phyloP scores from a whole-genome alignment of 2,113 vertebrate genomes.

The Cebus imitator region DNA sequence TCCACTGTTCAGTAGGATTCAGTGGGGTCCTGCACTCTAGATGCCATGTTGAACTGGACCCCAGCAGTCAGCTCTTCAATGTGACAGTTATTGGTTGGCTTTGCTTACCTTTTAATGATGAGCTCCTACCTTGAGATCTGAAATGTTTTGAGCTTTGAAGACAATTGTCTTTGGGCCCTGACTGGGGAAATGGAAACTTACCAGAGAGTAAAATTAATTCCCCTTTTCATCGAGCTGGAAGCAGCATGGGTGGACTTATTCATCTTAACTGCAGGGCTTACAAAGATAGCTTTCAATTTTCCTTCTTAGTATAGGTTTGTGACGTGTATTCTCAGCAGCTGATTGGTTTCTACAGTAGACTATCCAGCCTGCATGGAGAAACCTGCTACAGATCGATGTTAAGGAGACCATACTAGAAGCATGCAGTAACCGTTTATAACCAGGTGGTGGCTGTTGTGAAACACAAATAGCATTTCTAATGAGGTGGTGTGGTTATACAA shows the following conservation, averaged over 20 bases:
- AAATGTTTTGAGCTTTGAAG: constrained; percentile 41
- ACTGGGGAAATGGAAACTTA: constrained; percentile 33
- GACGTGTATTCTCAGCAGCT: constrained; percentile 47
- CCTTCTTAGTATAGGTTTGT: constrained; percentile 55
- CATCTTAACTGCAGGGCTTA: not conserved
- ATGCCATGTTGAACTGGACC: fast-evolving
- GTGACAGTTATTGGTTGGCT: not conserved
- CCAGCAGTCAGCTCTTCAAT: not conserved
- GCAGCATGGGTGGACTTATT: constrained; percentile 8
- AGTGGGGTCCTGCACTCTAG: not conserved
- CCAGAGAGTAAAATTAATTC: constrained; percentile 3
- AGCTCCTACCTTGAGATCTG: not conserved
- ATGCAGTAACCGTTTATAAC: constrained; percentile 67
- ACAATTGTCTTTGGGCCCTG: not conserved
- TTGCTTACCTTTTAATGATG: not conserved
- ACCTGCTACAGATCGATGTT: not conserved
- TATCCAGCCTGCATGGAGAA: not conserved
- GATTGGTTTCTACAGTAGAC: not conserved
- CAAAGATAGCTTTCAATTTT: constrained; percentile 50
- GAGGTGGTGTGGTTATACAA: constrained; percentile 81
- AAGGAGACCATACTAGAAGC: not conserved
- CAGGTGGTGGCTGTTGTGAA: constrained; percentile 78
- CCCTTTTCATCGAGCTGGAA: constrained; percentile 10
- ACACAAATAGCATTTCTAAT: constrained; percentile 43
- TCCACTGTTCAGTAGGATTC: not conserved